Evolutionary conservation across 2,888 invertebrate genomes (phyloP), one percentile per base, ranked within the genome.

Genomic region (Cheilosia soror): DNA sequence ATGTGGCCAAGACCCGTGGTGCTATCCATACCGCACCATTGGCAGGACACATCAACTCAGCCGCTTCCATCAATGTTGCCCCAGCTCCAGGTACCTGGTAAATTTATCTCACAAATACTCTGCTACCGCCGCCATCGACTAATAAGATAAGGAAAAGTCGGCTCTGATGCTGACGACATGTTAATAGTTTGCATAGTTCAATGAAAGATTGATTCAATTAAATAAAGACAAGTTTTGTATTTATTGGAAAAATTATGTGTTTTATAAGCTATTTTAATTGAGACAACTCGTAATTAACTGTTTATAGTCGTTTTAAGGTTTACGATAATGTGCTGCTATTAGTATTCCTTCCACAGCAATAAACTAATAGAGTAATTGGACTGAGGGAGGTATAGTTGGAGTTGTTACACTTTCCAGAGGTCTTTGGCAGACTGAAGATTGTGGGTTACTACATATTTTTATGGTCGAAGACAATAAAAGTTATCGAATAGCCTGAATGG

Each of bases 1-100:
- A 91, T 49, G 90, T 91, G 51, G 90, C 90, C 27, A 89, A 91
- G 87, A 91, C 90, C 31, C 91, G 90, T 65, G 90, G 90, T 44
- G 90, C 90, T 49, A 81, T 90, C 3, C 90, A 91, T 87, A 90
- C 90, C 13, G 90, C 91, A 57, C 90, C 91, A 40, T 87, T 91
- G 76, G 79, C 90, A 29, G 90, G 91, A 57, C 90, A 91, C 83
- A 81, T 89, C 49, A 88, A 90, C 62, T 91, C 91, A 49, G 91
- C 89, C 63, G 90, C 90, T 71, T 88, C 91, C 49, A 88, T 90
- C 85, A 91, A 91, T 49, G 88, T 90, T 72, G 89, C 90, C 20
- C 91, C 91, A 68, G 91, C 91, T 29, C 91, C 91, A 78, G 91
- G 91, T 75, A 91, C 91, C 40, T 81, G 81, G 80, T 84, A 85